Conservation (phyloP, 2,888 invertebrate species). For the Zootermopsis nevadensis region DNA sequence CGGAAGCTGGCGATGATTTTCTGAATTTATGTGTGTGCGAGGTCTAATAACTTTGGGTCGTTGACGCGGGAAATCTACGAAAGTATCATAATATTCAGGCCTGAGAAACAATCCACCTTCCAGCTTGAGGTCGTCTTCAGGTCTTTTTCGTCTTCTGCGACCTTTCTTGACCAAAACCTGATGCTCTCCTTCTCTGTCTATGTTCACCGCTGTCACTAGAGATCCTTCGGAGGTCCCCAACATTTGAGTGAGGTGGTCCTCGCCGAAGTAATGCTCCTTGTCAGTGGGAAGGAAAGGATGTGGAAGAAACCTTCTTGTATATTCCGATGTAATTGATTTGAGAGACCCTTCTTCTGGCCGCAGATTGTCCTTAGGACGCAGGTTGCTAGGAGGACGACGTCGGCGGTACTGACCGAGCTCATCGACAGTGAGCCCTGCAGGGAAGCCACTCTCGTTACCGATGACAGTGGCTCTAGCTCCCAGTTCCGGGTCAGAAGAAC, state of each 20-base stretch:
- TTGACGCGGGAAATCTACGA: conserved; percentile 60
- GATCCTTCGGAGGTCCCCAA: background rate
- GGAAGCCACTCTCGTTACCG: conserved; percentile 58
- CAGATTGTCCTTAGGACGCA: conserved; percentile 59
- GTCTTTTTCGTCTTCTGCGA: background rate
- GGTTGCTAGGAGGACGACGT: conserved; percentile 61
- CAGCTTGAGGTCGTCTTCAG: conserved; percentile 59
- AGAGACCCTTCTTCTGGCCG: conserved; percentile 60
- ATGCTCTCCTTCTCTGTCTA: background rate
- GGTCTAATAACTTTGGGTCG: conserved; percentile 33
- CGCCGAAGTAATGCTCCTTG: background rate
- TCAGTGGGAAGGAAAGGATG: conserved; percentile 6
- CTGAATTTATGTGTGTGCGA: conserved; percentile 18
- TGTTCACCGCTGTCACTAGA: background rate
- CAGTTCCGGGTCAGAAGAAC: conserved; percentile 52
- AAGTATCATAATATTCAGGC: conserved; percentile 65
- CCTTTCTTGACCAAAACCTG: background rate
- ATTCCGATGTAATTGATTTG: conserved; percentile 61
- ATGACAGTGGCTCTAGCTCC: conserved; percentile 48
- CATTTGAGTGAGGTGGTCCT: background rate
- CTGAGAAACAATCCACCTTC: conserved; percentile 63
- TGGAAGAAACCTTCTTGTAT: conserved; percentile 53
- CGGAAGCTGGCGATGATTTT: background rate
- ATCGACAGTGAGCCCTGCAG: conserved; percentile 67
- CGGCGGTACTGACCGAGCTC: conserved; percentile 66